phyloP scores from a whole-genome alignment of 1,140 invertebrate genomes.

The Dreissena rostriformis region DNA sequence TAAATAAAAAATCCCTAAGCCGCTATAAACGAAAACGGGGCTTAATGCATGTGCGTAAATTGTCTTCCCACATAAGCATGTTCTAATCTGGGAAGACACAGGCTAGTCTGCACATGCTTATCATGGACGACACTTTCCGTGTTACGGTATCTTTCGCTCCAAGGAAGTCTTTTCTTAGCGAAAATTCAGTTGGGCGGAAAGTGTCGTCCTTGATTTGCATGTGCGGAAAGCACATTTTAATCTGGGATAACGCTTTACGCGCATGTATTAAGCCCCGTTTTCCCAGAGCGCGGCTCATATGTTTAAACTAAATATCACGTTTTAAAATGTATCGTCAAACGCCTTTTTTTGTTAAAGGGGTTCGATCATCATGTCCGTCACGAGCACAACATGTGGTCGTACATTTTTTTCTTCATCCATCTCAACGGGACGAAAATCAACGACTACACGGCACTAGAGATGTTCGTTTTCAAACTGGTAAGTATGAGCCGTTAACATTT shows the following conservation, averaged over 20 bases:
- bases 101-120: too few relatives aligned
- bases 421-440: constrained; percentile 80
- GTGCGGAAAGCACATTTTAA: neutral
- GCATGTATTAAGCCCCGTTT: neutral
- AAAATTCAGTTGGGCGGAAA: neutral
- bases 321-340: too few relatives aligned
- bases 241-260: neutral
- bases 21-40: too few relatives aligned
- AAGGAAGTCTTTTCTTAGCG: neutral
- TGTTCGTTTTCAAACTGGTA: constrained; percentile 79
- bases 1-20: too few relatives aligned
- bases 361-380: constrained; percentile 80
- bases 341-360: constrained; percentile 67
- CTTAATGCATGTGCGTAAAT: too few relatives aligned
- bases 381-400: constrained; percentile 81
- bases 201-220: neutral
- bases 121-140: too few relatives aligned
- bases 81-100: too few relatives aligned
- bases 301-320: too few relatives aligned
- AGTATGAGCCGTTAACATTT: constrained; percentile 37
- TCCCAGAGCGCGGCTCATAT: too few relatives aligned
- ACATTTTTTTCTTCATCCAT: constrained; percentile 82
- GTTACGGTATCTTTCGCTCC: too few relatives aligned
- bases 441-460: constrained; percentile 80
- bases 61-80: too few relatives aligned